Base-by-base conservation (phyloP, 2,888 invertebrate genomes). In the Melinaea marsaeus region DNA sequence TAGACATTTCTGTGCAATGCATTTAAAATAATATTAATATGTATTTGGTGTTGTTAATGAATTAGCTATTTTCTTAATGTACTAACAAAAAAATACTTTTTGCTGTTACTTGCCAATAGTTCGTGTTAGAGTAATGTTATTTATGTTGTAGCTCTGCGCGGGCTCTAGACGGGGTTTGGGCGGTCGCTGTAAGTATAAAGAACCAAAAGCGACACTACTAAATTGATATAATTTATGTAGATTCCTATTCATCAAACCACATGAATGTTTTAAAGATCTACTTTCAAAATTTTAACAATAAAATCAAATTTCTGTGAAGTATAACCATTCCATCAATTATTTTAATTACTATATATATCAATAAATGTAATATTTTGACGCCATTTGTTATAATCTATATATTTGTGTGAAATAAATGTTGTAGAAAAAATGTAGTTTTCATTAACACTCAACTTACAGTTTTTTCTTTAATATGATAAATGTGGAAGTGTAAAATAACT, bases 81-180 rank as follows among this genome's bases (percentile, higher is more conserved):
- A 42, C 1, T 42, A 42, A 9, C 11, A 33, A 34, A 22, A 22
- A 22, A 22, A 22, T 22, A 22, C 22, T 22, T 22, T 22, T 22
- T 22, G 22, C 22, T 22, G 22, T 22, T 22, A 22, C 22, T 22
- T 22, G 22, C 5, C 13, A 55, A 9, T 13, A 33, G 4, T 42
- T 9, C 9, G 22, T 62, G 55, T n/a, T 51, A 32, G n/a, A 32
- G 32, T 34, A 51, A 55, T 55, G 55, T 60, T 58, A 62, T 62
- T 58, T 58, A 72, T 70, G 64, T 81, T 84, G 71, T 85, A 86
- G 86, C 77, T 77, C 80, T 85, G 62, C 84, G 84, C 61, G 79
- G 79, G 66, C 79, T 86, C 75, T 85, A 78, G 79, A 70, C 61
- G 79, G 79, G 66, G 78, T 86, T 75, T 85, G 77, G 79, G 70